Base-by-base conservation (phyloP, 2,888 invertebrate genomes). In the Hypomecis atomaria region DNA sequence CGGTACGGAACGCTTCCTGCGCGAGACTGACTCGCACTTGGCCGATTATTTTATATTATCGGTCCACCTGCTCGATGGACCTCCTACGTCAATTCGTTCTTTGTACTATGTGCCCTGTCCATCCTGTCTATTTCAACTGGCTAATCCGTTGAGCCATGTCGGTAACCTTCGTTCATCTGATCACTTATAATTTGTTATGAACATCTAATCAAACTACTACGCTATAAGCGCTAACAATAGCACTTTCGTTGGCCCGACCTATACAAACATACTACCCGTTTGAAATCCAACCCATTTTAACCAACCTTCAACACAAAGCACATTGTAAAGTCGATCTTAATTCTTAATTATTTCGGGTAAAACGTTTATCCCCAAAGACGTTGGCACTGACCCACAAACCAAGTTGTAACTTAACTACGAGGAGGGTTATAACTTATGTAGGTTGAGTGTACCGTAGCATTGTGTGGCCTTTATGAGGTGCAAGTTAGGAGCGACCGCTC, bases 361-460 rank as follows among this genome's bases (percentile, higher is more conserved):
- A 56, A 47, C 56, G 56, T 50, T 45, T 61, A 61, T 65, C 56
- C 59, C 57, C 65, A 49, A 58, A 65, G 87, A 86, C 81, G 81
- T 79, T 78, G 72, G 78, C 76, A 76, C 81, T 84, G 87, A 84
- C 86, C 86, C 83, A 83, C 83, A 87, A 85, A 83, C 82, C 84
- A 78, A 82, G 83, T 79, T 81, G 83, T 87, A 87, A 87, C 84
- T 87, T 83, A 83, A 85, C 84, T 85, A 84, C 83, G 83, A 34
- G 36, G 36, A 84, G 78, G 56, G 82, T 79, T 84, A 84, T 88
- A 86, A 87, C 81, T 88, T 88, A 87, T 85, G 85, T 84, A 88
- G 77, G 81, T 79, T 82, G 81, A 82, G 80, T 78, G 79, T 80
- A 79, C 78, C 76, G 71, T 75, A 74, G 79, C 83, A 81, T 84